Evolutionary conservation across 2,113 vertebrate species (phyloP), one percentile per base, ranked within the genome.

Genomic region (Phaetusa simplex): DNA sequence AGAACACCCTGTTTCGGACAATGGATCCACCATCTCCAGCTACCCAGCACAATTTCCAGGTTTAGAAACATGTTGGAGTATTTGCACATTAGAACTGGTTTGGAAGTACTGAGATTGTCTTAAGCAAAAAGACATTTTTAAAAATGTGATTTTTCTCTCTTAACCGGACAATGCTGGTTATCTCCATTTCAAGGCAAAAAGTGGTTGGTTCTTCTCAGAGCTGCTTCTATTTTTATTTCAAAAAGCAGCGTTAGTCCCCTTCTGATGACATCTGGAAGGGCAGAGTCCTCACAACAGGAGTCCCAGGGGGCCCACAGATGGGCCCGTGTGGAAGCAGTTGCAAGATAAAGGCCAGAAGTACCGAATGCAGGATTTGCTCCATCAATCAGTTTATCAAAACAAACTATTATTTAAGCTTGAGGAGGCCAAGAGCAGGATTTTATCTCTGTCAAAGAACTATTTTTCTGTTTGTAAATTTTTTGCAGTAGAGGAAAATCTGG

Each of bases 361-460:
- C 27, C n/a, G 16, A 76, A 88, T 26, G 34, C 17, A 85, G 78
- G 95, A 85, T 70, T 90, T 29, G 4, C 23, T 45, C 53, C 26
- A 43, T 87, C 81, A 69, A 80, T 89, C 86, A 95, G 34, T 85
- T 94, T 87, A 96, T 91, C 43, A 64, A 93, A 96, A 95, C 32
- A 96, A 91, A 87, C 49, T 52, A 61, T 82, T 76, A 59, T 7
- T 64, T 49, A 73, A 89, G 36, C 62, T 53, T 45, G 29, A 94
- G 62, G n/a, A 82, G 45, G 78, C 32, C 49, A 76, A 85, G 40
- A 93, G 40, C 10, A 66, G 66, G 78, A 86, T 69, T 72, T 95
- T 38, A 76, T 82, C 86, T 86, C 70, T 73, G 22, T 52, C 6
- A 8, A 85, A 61, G 47, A 91, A 29, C 32, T 67, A 40, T 69